Evolutionary conservation across 1,140 invertebrate species (phyloP).

Genomic region (Drosophila sp.): DNA sequence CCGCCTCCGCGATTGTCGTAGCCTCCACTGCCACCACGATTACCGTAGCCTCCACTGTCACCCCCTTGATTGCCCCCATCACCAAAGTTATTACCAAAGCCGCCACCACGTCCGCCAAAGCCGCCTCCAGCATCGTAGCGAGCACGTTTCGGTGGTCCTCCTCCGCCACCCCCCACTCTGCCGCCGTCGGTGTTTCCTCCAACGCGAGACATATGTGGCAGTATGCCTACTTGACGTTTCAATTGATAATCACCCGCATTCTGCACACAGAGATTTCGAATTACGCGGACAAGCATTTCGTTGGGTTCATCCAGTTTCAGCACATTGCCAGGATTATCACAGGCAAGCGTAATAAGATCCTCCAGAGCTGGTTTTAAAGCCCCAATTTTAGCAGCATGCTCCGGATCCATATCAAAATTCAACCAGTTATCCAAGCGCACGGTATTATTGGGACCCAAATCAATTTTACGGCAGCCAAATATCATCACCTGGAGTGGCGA

Average conservation of each 20-base stretch:
- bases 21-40: constrained; percentile 23
- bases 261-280: constrained; percentile 89
- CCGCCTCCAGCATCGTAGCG: constrained; percentile 55
- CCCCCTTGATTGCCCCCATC: constrained; percentile 17
- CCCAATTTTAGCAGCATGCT: constrained; percentile 91
- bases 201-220: constrained; percentile 82
- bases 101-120: constrained; percentile 40
- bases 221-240: constrained; percentile 85
- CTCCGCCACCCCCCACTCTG: constrained; percentile 40
- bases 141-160: constrained; percentile 48
- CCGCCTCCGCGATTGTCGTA: constrained; percentile 32
- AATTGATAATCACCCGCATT: constrained; percentile 90
- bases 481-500: constrained; percentile 96
- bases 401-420: constrained; percentile 93
- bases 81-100: constrained; percentile 34
- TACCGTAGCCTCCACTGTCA: constrained; percentile 3
- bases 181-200: constrained; percentile 22
- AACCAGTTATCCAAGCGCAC: constrained; percentile 96
- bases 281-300: constrained; percentile 87
- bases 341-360: constrained; percentile 91
- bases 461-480: constrained; percentile 95
- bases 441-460: constrained; percentile 88
- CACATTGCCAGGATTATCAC: constrained; percentile 91
- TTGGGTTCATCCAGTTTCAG: constrained; percentile 86
- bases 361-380: constrained; percentile 95